Evolutionary conservation across 2,888 invertebrate species (phyloP), one percentile per base, ranked within the genome.

Genomic region (Limnephilus auricula): DNA sequence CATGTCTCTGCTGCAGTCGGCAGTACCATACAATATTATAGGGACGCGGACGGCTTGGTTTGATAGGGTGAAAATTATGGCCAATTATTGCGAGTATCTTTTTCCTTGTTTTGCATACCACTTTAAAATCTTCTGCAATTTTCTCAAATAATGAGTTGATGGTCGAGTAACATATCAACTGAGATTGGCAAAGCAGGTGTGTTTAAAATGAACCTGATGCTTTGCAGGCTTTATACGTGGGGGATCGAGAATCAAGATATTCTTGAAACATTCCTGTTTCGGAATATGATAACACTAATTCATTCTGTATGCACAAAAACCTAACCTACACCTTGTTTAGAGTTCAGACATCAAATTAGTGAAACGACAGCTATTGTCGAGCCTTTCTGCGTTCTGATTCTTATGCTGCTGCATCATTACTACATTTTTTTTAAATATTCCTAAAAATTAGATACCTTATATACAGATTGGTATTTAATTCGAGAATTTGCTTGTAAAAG

Each of bases 21-120:
- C 50, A 50, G 18, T 82, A 18, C 34, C 31, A 82, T 32, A 31
- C 18, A 18, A 18, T 50, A 50, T 50, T 50, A 50, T 50, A 50
- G 50, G 65, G 65, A 25, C 82, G 82, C 34, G 65, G 65, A 6
- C 82, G 82, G 82, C 34, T 18, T 0, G 82, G 82, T 32, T 37
- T 82, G 82, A 32, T 82, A 34, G 25, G 82, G 34, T 82, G 82
- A 82, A 82, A 82, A 82, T 82, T 82, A 82, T 82, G 25, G 6
- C 82, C 34, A 82, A 82, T 82, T 82, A 82, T 32, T 9, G 31
- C 30, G 82, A 25, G 82, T 13, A 82, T 34, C 12, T 34, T 34
- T 82, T 82, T 32, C 34, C 65, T 65, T 25, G 65, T 65, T 65
- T 65, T 65, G n/a, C 65, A 65, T 65, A 65, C n/a, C 65, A n/a